Percentiles rank a stretch among this genome's conserved stretches.
Conservation (phyloP, 2,797 vertebrate species). For the Anabacerthia variegaticeps region DNA sequence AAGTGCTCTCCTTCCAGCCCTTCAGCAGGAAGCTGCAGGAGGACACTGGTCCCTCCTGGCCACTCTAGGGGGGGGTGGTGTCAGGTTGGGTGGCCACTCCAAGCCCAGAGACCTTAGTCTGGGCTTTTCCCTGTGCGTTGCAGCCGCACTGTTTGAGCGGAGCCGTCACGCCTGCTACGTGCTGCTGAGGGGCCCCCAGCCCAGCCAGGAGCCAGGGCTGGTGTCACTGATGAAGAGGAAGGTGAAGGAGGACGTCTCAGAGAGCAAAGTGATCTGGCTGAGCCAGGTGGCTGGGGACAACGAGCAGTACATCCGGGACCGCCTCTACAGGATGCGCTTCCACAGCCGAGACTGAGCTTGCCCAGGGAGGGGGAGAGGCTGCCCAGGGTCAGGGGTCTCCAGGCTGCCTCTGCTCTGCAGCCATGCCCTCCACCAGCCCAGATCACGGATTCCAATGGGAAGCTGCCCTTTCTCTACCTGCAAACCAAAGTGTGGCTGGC, state of each 20-base stretch:
- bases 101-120: neutral
- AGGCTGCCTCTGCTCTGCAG: neutral
- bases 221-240: slow-evolving; percentile 87
- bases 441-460: neutral
- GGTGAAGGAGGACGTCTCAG: slow-evolving; percentile 81
- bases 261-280: slow-evolving; percentile 77
- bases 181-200: slow-evolving; percentile 79
- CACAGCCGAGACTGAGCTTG: slow-evolving; percentile 64
- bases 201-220: neutral
- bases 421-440: neutral
- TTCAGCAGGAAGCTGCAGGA: rapidly evolving
- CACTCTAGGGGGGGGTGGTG: rapidly evolving
- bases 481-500: slow-evolving; percentile 14
- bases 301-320: slow-evolving; percentile 78
- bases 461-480: neutral
- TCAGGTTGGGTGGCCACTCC: neutral
- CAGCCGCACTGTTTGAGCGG: slow-evolving; percentile 85
- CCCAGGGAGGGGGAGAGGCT: neutral
- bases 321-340: slow-evolving; percentile 87
- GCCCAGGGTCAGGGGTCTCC: neutral
- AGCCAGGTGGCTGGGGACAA: slow-evolving; percentile 31
- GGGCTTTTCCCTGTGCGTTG: neutral
- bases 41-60: neutral
- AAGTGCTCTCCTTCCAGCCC: neutral
- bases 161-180: slow-evolving; percentile 90